A percentile compares a stretch with the other conserved stretches of the same genome.
Conservation (phyloP, 2,888 invertebrate genomes). For the Melolontha melolontha region DNA sequence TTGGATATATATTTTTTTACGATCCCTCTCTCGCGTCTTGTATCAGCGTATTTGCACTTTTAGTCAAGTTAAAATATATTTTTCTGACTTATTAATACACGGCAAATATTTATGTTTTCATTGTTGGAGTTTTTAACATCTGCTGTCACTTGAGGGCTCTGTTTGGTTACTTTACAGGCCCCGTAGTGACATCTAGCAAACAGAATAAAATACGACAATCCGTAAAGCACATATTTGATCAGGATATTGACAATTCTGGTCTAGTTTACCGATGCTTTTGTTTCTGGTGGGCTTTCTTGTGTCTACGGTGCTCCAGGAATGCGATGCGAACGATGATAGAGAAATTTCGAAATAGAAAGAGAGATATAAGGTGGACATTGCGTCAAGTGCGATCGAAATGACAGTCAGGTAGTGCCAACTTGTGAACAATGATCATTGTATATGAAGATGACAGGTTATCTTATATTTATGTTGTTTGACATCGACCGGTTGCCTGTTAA, state of each 20-base stretch:
- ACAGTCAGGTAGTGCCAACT: slow-evolving; percentile 36
- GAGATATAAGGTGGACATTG: background rate
- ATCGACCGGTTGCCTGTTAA: slow-evolving; percentile 1
- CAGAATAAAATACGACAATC: slow-evolving; percentile 65
- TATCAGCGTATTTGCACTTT: slow-evolving; percentile 23
- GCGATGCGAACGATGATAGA: background rate
- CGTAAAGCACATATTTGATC: slow-evolving; percentile 62
- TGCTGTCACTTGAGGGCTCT: slow-evolving; percentile 52
- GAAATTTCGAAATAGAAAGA: slow-evolving; percentile 8
- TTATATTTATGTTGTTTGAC: slow-evolving; percentile 18
- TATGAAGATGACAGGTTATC: slow-evolving; percentile 27
- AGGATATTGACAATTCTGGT: slow-evolving; percentile 62
- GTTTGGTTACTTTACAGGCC: slow-evolving; percentile 60
- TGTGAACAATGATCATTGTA: slow-evolving; percentile 25
- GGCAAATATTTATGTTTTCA: slow-evolving; percentile 41
- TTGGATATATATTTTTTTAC: no score
- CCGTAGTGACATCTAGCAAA: slow-evolving; percentile 63
- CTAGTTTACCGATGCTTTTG: slow-evolving; percentile 58
- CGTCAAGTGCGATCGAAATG: slow-evolving; percentile 21
- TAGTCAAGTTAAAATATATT: slow-evolving; percentile 33
- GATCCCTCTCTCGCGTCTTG: no score
- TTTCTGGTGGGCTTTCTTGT: slow-evolving; percentile 50
- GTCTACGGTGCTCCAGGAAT: slow-evolving; percentile 23
- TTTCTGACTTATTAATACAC: slow-evolving; percentile 42
- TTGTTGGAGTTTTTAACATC: slow-evolving; percentile 41